Base-by-base conservation (phyloP, 2,113 vertebrate genomes). In the Toxotes chatareus region DNA sequence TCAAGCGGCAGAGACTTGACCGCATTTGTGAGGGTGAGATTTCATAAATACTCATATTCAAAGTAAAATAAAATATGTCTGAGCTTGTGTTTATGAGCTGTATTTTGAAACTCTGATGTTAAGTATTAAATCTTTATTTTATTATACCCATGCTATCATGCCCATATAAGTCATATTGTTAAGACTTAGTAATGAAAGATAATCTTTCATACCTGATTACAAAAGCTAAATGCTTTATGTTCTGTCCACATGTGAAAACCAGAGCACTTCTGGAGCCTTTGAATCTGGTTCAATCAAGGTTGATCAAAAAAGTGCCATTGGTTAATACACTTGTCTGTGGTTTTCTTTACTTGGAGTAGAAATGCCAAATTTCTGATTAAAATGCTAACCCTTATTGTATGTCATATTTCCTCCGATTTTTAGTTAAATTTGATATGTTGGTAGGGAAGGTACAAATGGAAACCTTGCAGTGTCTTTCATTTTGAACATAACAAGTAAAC, bases 1-100 rank as follows among this genome's bases (percentile, higher is more conserved):
- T 97, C 90, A 97, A 97, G 94, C 94, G 97, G 64, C 96, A 97
- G 94, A 96, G 97, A 93, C 91, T 97, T 86, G 97, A 97, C 89
- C 95, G 96, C 82, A 96, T 96, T 82, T 96, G 96, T 90, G 96
- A 96, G 91, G 96, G 96, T 96, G 77, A 95, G 95, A 55, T 21
- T 63, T 42, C 4, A 34, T 31, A 36, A 61, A 51, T 51, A 57
- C 56, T 38, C 11, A 23, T 32, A 40, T 21, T 77, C 49, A 67
- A 34, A 71, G 16, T 44, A 7, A 38, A 40, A 42, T 1, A 21
- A 42, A 17, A 62, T 44, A 8, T 21, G 16, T 9, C 3, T 14
- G 21, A 42, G 5, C 3, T 44, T n/a, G 3, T 34, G 16, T 53
- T 49, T 9, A 23, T 34, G 4, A 14, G 3, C 5, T 27, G 12